A percentile compares a stretch with the other conserved stretches of the same genome.
phyloP scores from a whole-genome alignment of 2,888 invertebrate genomes.

The Sesia bembeciformis region DNA sequence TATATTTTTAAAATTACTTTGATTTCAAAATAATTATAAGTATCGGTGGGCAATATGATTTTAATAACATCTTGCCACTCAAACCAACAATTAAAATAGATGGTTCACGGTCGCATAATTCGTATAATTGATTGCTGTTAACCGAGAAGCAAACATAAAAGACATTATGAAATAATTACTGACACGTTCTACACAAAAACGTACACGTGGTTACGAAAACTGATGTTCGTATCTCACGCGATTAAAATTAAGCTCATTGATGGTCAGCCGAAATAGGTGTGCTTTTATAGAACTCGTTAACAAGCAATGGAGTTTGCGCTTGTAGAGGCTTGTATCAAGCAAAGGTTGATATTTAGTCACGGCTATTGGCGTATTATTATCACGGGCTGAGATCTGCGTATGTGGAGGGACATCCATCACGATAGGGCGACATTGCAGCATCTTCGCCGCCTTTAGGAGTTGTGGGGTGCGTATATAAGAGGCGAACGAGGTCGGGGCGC shows the following conservation, averaged over 20 bases:
- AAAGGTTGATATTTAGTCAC: conserved; percentile 23
- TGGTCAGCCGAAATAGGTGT: not conserved
- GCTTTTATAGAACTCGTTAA: not conserved
- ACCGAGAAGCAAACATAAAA: conserved; percentile 32
- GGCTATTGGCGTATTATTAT: conserved; percentile 25
- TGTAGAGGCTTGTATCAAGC: not conserved
- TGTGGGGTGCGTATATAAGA: conserved; percentile 59
- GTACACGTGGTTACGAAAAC: conserved; percentile 37
- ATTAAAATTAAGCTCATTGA: conserved; percentile 15
- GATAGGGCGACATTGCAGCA: conserved; percentile 56
- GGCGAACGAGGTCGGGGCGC: conserved; percentile 41
- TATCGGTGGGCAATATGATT: not conserved
- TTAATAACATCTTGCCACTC: conserved; percentile 10
- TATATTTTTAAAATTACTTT: not conserved
- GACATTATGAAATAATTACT: conserved; percentile 49
- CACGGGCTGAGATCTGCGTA: conserved; percentile 18
- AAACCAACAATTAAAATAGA: conserved; percentile 33
- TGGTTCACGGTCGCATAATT: conserved; percentile 48
- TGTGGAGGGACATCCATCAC: conserved; percentile 36
- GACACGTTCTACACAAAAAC: conserved; percentile 22
- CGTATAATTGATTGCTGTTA: conserved; percentile 50
- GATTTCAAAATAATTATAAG: not conserved
- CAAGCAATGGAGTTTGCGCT: not conserved
- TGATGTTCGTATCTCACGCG: conserved; percentile 14
- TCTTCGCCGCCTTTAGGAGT: conserved; percentile 32